Conservation (phyloP, 2,888 invertebrate genomes). For the Rhaphigaster nebulosa region DNA sequence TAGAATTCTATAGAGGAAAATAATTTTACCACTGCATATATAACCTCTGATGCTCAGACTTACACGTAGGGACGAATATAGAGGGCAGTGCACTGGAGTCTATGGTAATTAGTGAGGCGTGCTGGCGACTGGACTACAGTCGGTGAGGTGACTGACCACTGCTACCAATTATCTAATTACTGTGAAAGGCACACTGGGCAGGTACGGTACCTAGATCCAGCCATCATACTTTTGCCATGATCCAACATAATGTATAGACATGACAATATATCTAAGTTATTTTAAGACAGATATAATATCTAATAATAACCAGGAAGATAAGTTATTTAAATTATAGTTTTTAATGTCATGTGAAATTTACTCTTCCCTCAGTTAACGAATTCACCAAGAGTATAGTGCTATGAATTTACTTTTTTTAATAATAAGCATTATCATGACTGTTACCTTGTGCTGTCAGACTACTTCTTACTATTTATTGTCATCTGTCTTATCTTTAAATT, state of each 20-base stretch:
- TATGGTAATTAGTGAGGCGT: constrained; percentile 21
- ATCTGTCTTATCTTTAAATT: too few species aligned
- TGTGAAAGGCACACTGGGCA: background rate
- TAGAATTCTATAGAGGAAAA: too few species aligned
- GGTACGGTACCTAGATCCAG: background rate
- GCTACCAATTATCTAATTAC: constrained; percentile 27
- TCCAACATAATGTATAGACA: background rate
- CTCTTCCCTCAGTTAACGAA: too few species aligned
- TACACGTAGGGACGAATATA: background rate
- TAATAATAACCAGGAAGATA: background rate
- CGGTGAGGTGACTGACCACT: constrained; percentile 25
- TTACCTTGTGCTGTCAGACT: too few species aligned
- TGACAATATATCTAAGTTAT: background rate
- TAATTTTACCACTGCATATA: too few species aligned
- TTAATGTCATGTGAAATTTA: too few species aligned
- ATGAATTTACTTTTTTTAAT: too few species aligned
- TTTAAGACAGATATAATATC: background rate
- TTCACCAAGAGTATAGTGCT: too few species aligned
- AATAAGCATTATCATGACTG: too few species aligned
- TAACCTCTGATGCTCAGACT: too few species aligned
- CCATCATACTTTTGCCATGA: background rate
- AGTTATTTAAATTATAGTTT: background rate
- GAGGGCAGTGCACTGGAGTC: background rate
- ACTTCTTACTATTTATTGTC: too few species aligned
- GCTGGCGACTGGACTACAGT: background rate